Base-by-base conservation (phyloP, 2,797 vertebrate species). In the Microtus obscurus region DNA sequence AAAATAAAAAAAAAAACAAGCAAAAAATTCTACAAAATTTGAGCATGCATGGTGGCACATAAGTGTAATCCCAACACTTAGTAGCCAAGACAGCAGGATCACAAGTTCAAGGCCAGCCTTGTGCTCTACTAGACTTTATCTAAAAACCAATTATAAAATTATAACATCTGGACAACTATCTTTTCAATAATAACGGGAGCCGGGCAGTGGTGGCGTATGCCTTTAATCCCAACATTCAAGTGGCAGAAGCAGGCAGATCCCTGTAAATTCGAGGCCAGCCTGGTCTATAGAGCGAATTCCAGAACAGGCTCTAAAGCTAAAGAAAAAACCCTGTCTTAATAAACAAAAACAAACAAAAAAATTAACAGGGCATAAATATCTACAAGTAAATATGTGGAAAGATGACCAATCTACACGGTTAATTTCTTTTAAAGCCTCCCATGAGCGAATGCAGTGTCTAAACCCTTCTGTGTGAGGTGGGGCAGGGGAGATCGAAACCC, bases 191-290 rank as follows among this genome's bases (percentile, higher is more conserved):
- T 56, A 56, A 56, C 56, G 21, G 56, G 0, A 19, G 19, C 19
- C 0, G 6, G 56, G 56, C 53, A 0, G 56, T 13, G 56, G 56
- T 56, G 19, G 56, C 19, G 0, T 0, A 56, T 0, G 56, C 56
- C 56, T 21, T 56, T 56, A 56, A 56, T 21, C 19, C 53, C 53
- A 56, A 56, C 17, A 56, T 19, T 56, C 13, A 19, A 21, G 19
- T 16, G 51, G 51, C 14, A 17, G 51, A 53, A 17, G 51, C 16
- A 56, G 56, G 56, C 6, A 21, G 56, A 56, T 21, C 56, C 6
- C 56, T 56, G 56, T 56, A 56, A 56, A 56, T 56, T 56, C 6
- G 19, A 56, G 56, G 56, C 6, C 19, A 56, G 56, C 19, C 56
- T 21, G 19, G 56, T 56, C 53, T 56, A 56, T 7, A 7, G 56